Percentiles rank a stretch among this genome's conserved stretches.
Conservation (phyloP, 2,888 invertebrate species). For the Ophion slaviceki region DNA sequence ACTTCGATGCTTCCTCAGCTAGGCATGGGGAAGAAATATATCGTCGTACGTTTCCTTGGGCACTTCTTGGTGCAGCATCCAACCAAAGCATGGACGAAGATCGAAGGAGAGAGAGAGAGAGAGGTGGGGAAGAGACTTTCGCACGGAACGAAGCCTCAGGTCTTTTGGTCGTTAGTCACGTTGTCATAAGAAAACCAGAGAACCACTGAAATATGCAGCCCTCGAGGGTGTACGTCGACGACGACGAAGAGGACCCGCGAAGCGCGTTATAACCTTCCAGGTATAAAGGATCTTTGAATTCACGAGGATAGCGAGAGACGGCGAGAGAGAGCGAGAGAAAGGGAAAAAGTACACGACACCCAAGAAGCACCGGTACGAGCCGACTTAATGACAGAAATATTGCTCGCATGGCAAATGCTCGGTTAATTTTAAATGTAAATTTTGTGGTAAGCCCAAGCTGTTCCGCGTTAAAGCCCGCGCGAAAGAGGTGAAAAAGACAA, state of each 20-base stretch:
- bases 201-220: constrained; percentile 69
- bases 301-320: constrained; percentile 24
- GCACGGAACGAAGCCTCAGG: constrained; percentile 48
- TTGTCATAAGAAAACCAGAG: constrained; percentile 67
- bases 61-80: constrained; percentile 28
- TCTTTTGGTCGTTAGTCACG: constrained; percentile 69
- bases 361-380: constrained; percentile 47
- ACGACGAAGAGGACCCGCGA: constrained; percentile 45
- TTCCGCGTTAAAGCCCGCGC: background rate
- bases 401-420: constrained; percentile 68
- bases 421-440: constrained; percentile 71
- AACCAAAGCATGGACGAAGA: constrained; percentile 27
- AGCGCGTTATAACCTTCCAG: constrained; percentile 57
- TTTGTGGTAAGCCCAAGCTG: constrained; percentile 32
- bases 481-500: background rate
- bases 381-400: constrained; percentile 70
- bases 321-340: background rate
- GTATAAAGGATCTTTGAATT: constrained; percentile 56
- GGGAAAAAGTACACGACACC: constrained; percentile 39
- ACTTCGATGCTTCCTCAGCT: constrained; percentile 46
- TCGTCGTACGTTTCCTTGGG: constrained; percentile 41
- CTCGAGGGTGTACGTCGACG: constrained; percentile 60
- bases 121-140: constrained; percentile 24
- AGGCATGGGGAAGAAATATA: constrained; percentile 47
- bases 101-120: constrained; percentile 10